phyloP scores from a whole-genome alignment of 1,140 invertebrate species.

The Zaprionus tsacasi region DNA sequence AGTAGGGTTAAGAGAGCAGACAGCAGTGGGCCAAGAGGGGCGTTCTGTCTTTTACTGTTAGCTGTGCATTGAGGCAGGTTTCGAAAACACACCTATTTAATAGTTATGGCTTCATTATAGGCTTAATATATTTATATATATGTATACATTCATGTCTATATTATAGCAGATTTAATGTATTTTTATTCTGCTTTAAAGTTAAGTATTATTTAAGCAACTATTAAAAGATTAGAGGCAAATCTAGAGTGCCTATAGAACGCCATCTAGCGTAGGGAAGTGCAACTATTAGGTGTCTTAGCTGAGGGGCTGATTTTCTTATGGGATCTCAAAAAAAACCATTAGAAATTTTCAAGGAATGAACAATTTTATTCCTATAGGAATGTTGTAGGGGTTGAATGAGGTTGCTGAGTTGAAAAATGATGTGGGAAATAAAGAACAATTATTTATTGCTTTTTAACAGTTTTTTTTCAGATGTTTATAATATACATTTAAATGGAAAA shows the following conservation, averaged over 20 bases:
- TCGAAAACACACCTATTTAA: not conserved
- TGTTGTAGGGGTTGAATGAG: not conserved
- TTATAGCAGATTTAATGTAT: not conserved
- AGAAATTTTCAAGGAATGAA: not conserved
- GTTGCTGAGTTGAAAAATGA: not conserved
- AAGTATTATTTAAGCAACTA: not conserved
- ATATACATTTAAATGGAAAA: no score
- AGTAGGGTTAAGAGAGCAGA: not conserved
- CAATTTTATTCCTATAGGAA: not conserved
- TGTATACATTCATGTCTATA: not conserved
- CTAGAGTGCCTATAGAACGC: not conserved
- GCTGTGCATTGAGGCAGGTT: slow-evolving; percentile 2
- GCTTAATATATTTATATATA: no score
- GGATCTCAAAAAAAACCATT: not conserved
- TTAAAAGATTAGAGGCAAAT: not conserved
- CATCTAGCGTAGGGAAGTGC: not conserved
- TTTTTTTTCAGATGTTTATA: no score
- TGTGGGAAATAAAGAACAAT: no score
- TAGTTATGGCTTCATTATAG: not conserved
- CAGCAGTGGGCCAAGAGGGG: no score
- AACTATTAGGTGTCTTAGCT: not conserved
- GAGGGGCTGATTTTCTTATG: not conserved
- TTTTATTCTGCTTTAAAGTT: not conserved
- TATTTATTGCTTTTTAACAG: no score
- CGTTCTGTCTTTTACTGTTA: not conserved